phyloP scores from a whole-genome alignment of 2,888 invertebrate genomes.

The Cosmorhoe ocellata region DNA sequence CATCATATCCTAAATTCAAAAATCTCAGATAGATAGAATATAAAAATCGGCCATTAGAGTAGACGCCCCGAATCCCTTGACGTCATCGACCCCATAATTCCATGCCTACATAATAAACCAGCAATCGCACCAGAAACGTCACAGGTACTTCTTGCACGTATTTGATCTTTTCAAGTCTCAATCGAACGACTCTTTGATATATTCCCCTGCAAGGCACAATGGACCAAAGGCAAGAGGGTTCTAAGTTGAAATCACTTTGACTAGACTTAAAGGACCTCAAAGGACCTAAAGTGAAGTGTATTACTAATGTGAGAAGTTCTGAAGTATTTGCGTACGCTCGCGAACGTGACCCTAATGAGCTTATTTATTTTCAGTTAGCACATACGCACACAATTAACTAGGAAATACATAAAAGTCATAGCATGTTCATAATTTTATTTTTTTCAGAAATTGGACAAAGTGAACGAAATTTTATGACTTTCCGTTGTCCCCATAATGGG shows the following conservation, averaged over 20 bases:
- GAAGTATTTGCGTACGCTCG: conserved; percentile 42
- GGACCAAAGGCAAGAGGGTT: conserved; percentile 49
- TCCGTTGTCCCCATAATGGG: too few relatives aligned
- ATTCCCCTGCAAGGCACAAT: conserved; percentile 63
- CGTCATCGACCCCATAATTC: conserved; percentile 12
- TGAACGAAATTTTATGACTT: too few relatives aligned
- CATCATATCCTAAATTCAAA: too few relatives aligned
- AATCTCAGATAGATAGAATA: too few relatives aligned
- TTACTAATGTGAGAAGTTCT: conserved; percentile 41
- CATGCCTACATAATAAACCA: conserved; percentile 29
- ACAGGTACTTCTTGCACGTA: conserved; percentile 56
- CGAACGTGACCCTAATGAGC: conserved; percentile 35
- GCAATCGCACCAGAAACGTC: conserved; percentile 51
- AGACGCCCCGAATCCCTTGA: too few relatives aligned
- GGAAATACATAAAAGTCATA: too few relatives aligned
- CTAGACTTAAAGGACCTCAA: conserved; percentile 43
- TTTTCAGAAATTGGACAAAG: too few relatives aligned
- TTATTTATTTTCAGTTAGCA: too few relatives aligned
- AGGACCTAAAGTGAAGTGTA: conserved; percentile 38
- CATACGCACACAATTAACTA: too few relatives aligned
- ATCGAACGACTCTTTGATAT: conserved; percentile 75
- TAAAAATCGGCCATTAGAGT: too few relatives aligned
- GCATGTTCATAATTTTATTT: too few relatives aligned
- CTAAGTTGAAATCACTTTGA: conserved; percentile 63
- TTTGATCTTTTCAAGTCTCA: conserved; percentile 78